Percentiles rank a stretch among this genome's conserved stretches.
Evolutionary conservation across 2,797 vertebrate species (phyloP).

Genomic region (Myripristis jacobus): DNA sequence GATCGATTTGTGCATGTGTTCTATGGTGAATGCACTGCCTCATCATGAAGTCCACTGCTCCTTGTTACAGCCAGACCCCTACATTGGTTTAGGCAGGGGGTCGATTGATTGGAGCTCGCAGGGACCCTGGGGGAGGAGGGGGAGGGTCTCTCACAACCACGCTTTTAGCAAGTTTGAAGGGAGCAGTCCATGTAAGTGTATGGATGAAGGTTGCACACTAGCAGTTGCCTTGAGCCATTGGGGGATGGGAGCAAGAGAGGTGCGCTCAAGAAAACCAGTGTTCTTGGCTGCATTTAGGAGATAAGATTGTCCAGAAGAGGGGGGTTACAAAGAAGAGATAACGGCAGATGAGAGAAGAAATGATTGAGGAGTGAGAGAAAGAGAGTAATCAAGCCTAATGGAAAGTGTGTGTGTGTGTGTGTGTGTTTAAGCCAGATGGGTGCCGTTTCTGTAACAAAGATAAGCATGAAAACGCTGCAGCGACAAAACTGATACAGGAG

Average conservation of each 20-base stretch:
- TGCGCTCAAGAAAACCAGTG: slow-evolving; percentile 2
- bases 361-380: slow-evolving; percentile 7
- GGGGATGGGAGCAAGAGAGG: not conserved
- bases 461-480: not conserved
- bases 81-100: slow-evolving; percentile 53
- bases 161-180: slow-evolving; percentile 33
- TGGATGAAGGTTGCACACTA: slow-evolving; percentile 22
- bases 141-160: not conserved
- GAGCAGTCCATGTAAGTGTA: slow-evolving; percentile 6
- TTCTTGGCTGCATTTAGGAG: slow-evolving; percentile 20
- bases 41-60: slow-evolving; percentile 60
- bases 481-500: slow-evolving; percentile 16
- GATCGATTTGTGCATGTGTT: slow-evolving; percentile 53
- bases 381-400: slow-evolving; percentile 43
- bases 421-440: slow-evolving; percentile 14
- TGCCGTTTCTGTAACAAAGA: slow-evolving; percentile 4
- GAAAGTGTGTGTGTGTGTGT: slow-evolving; percentile 15
- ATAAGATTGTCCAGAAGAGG: slow-evolving; percentile 8
- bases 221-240: slow-evolving; percentile 8
- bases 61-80: slow-evolving; percentile 37
- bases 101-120: slow-evolving; percentile 46
- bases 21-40: slow-evolving; percentile 57
- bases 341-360: slow-evolving; percentile 21
- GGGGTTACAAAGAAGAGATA: not conserved
- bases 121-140: slow-evolving; percentile 17